Conservation (phyloP, 2,113 vertebrate genomes). For the Labeo catla region DNA sequence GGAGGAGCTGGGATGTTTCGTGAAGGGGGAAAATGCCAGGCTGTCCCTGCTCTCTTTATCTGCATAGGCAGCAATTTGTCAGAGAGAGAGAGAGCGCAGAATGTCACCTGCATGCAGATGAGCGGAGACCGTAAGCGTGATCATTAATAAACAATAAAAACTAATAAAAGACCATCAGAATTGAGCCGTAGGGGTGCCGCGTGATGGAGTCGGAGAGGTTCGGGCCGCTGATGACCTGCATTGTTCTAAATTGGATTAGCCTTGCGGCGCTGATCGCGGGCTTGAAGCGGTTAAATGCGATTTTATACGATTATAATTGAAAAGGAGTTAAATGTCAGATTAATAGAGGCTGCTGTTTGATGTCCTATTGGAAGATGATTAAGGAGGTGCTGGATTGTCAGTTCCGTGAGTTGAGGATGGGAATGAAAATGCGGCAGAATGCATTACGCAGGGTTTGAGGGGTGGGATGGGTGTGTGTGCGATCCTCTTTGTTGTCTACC, state of each 20-base stretch:
- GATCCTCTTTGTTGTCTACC: conserved; percentile 6
- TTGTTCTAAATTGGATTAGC: conserved; percentile 54
- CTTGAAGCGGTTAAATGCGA: conserved; percentile 55
- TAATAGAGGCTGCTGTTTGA: conserved; percentile 61
- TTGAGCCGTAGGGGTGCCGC: conserved; percentile 36
- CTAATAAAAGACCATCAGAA: conserved; percentile 46
- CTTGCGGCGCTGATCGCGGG: conserved; percentile 21
- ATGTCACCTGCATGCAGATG: conserved; percentile 70
- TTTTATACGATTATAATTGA: conserved; percentile 65
- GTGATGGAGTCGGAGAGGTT: conserved; percentile 51
- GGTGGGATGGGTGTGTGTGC: conserved; percentile 4
- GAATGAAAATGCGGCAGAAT: conserved; percentile 39
- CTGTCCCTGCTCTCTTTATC: conserved; percentile 41
- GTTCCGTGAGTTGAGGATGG: conserved; percentile 20
- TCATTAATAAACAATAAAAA: conserved; percentile 66
- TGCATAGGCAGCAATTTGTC: conserved; percentile 50
- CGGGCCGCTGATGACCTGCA: conserved; percentile 35
- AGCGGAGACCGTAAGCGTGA: conserved; percentile 59
- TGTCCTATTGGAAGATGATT: conserved; percentile 60
- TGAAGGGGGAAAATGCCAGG: conserved; percentile 15
- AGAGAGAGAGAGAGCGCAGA: not conserved
- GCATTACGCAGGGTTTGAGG: not conserved
- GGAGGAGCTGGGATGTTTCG: conserved; percentile 38
- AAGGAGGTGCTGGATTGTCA: conserved; percentile 36
- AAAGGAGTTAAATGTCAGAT: conserved; percentile 67